These are phyloP conservation scores for Drosophila lacertosa DNA, from an alignment of 1,140 invertebrate genomes.

Conservation along the genomic window DNA sequence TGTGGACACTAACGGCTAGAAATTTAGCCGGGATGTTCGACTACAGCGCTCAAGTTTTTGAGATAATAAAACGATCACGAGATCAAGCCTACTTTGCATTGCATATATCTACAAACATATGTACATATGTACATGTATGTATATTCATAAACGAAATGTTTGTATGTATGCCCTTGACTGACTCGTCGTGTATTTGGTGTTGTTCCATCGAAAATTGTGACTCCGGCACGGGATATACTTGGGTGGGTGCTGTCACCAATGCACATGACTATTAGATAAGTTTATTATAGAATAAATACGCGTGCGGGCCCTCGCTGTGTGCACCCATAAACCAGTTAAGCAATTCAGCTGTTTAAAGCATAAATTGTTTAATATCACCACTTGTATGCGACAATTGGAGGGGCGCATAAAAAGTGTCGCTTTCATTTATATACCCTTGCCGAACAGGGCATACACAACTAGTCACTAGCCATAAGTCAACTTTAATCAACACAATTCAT, in stretches of 20 bases:
- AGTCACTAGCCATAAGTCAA: too few species aligned
- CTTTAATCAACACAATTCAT: too few species aligned
- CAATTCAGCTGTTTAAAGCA: constrained; percentile 71
- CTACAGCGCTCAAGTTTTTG: neutral
- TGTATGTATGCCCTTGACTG: constrained; percentile 19
- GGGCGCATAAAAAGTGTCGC: constrained; percentile 53
- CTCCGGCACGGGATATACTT: neutral
- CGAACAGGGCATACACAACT: neutral
- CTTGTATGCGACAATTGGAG: constrained; percentile 53
- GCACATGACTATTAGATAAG: constrained; percentile 75
- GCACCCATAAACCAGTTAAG: constrained; percentile 69
- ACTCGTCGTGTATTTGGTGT: neutral
- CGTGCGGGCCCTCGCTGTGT: constrained; percentile 40
- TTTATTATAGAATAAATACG: constrained; percentile 71
- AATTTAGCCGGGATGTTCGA: neutral
- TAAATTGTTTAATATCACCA: constrained; percentile 73
- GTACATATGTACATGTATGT: neutral
- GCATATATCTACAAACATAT: neutral
- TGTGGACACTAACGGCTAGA: neutral
- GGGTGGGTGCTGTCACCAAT: constrained; percentile 33
- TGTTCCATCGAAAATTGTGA: neutral
- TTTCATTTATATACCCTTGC: constrained; percentile 4
- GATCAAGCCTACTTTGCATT: constrained; percentile 14
- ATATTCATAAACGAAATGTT: neutral
- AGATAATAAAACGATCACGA: neutral